Percentiles rank a stretch among this genome's conserved stretches.
These are phyloP conservation scores for Strigops habroptila DNA, from an alignment of 2,113 vertebrate species.

Conservation along the genomic window DNA sequence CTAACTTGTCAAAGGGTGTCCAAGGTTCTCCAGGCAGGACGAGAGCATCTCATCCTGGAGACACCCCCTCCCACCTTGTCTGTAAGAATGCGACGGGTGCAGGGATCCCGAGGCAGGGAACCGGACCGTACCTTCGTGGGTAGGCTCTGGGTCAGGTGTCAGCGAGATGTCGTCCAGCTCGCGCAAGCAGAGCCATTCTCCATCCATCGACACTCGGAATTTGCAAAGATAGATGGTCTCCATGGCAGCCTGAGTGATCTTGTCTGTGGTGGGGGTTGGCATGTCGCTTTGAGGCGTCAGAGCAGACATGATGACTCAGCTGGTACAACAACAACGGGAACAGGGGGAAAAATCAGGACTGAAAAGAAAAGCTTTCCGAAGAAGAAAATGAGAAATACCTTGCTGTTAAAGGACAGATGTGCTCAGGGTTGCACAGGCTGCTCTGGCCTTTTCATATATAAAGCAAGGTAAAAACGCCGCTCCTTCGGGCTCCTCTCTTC, in stretches of 20 bases:
- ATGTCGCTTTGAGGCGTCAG: constrained; percentile 96
- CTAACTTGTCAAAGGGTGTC: accelerated
- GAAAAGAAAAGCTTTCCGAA: constrained; percentile 46
- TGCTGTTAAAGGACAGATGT: constrained; percentile 27
- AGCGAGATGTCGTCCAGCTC: constrained; percentile 99
- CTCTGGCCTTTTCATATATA: constrained; percentile 29
- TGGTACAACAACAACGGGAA: constrained; percentile 76
- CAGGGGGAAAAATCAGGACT: constrained; percentile 28
- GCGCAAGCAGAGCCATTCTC: constrained; percentile 97
- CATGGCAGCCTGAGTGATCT: constrained; percentile 99
- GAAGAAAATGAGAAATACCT: constrained; percentile 41
- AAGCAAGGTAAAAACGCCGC: constrained; percentile 55
- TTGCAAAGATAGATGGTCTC: constrained; percentile 99
- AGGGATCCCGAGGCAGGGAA: neutral
- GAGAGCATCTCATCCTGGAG: neutral
- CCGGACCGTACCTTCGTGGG: constrained; percentile 90
- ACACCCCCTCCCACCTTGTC: neutral
- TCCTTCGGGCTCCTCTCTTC: constrained; percentile 33
- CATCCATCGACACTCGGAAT: constrained; percentile 98
- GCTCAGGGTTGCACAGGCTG: constrained; percentile 28
- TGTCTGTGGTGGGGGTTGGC: constrained; percentile 98
- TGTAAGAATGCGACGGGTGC: neutral
- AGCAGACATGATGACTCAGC: constrained; percentile 99
- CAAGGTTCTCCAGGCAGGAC: neutral
- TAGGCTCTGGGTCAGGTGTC: constrained; percentile 96